Conservation (phyloP, 1,140 invertebrate species). For the Triops longicaudatus region DNA sequence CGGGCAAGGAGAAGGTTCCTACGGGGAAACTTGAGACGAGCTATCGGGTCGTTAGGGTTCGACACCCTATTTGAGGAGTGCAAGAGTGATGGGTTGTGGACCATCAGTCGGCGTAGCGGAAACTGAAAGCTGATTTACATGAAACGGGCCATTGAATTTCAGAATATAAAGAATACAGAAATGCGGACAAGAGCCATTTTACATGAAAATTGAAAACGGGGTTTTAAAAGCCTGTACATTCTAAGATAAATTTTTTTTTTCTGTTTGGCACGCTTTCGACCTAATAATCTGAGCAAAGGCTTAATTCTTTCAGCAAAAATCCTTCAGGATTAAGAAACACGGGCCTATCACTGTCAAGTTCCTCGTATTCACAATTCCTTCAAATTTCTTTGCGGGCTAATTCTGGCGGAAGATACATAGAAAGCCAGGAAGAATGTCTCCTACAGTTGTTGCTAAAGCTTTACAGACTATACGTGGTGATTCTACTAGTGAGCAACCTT, state of each 20-base stretch:
- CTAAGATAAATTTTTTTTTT: background rate
- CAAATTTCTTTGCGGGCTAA: too few relatives aligned
- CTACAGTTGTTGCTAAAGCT: too few relatives aligned
- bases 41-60: background rate
- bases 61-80: background rate
- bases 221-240: background rate
- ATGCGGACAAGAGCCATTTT: background rate
- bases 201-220: background rate
- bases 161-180: background rate
- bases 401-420: too few relatives aligned
- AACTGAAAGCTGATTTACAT: slow-evolving; percentile 9
- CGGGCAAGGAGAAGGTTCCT: background rate
- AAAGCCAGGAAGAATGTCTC: too few relatives aligned
- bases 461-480: too few relatives aligned
- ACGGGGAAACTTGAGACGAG: background rate
- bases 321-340: too few relatives aligned
- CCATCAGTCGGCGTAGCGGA: background rate
- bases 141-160: background rate
- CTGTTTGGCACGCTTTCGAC: too few relatives aligned
- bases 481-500: too few relatives aligned
- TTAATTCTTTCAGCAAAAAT: too few relatives aligned
- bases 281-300: too few relatives aligned
- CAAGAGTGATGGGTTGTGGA: slow-evolving; percentile 6
- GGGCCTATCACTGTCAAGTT: too few relatives aligned
- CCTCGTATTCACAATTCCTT: too few relatives aligned